These are phyloP conservation scores for Potorous gilbertii DNA, from an alignment of 2,797 vertebrate genomes.

Conservation along the genomic window DNA sequence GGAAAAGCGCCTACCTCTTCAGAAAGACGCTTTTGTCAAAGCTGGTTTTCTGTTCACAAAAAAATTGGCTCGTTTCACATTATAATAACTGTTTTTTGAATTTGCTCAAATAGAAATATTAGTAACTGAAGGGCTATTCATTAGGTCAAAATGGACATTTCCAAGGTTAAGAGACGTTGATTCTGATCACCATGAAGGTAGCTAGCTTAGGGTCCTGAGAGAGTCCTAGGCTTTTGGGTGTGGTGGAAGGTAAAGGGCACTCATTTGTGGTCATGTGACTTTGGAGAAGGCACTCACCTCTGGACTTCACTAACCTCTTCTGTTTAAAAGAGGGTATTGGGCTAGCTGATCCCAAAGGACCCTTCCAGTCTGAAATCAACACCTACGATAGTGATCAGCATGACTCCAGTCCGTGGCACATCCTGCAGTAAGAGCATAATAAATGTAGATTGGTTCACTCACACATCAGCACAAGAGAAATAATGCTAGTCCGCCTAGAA, in stretches of 20 bases:
- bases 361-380: not conserved
- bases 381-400: too few species aligned
- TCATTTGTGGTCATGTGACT: not conserved
- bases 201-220: not conserved
- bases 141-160: not conserved
- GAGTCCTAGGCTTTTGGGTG: not conserved
- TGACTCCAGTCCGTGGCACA: not conserved
- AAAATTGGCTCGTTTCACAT: not conserved
- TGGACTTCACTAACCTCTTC: not conserved
- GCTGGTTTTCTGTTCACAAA: conserved; percentile 44
- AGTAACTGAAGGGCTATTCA: not conserved
- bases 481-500: not conserved
- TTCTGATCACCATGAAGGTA: not conserved
- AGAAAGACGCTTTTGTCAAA: conserved; percentile 42
- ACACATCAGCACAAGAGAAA: not conserved
- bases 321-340: not conserved
- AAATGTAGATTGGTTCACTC: not conserved
- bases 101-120: not conserved
- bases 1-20: conserved; percentile 66
- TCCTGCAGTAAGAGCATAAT: not conserved
- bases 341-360: not conserved
- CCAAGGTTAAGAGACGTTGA: not conserved
- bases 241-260: not conserved
- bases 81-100: not conserved
- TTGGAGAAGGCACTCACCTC: not conserved